Conservation (phyloP, 2,113 vertebrate species). For the Sminthopsis crassicaudata region DNA sequence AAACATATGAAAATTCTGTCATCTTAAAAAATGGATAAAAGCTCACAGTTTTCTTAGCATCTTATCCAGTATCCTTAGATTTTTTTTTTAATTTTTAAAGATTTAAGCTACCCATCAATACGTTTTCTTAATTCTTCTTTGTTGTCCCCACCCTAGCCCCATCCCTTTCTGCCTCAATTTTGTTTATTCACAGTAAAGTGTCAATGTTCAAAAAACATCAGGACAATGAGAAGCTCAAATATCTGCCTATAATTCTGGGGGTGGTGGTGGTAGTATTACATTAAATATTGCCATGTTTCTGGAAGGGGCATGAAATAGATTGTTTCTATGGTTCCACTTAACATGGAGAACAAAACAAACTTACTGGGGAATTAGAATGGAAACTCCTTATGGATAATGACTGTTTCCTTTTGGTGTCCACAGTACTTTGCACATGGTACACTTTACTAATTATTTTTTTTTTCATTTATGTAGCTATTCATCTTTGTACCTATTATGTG, state of each 20-base stretch:
- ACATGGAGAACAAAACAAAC: not conserved
- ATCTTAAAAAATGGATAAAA: not conserved
- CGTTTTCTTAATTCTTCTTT: not conserved
- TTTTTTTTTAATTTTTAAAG: no score
- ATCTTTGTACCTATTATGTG: no score
- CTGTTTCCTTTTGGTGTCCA: not conserved
- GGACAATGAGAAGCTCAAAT: not conserved
- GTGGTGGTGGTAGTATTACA: fast-evolving
- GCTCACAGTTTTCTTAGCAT: not conserved
- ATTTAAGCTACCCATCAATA: not conserved
- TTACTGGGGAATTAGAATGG: not conserved
- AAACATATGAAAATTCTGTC: not conserved
- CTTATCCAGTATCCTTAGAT: not conserved
- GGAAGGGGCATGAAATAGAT: not conserved
- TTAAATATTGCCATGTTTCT: not conserved
- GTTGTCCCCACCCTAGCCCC: not conserved
- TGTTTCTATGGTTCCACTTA: not conserved
- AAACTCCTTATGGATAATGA: not conserved
- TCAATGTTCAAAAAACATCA: not conserved
- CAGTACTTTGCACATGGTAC: not conserved
- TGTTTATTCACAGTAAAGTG: no score
- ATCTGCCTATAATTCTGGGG: not conserved
- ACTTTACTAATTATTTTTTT: not conserved
- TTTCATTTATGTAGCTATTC: not conserved
- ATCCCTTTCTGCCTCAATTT: not conserved